Base-by-base conservation (phyloP, 1,140 invertebrate genomes). In the Dreissena polymorpha region DNA sequence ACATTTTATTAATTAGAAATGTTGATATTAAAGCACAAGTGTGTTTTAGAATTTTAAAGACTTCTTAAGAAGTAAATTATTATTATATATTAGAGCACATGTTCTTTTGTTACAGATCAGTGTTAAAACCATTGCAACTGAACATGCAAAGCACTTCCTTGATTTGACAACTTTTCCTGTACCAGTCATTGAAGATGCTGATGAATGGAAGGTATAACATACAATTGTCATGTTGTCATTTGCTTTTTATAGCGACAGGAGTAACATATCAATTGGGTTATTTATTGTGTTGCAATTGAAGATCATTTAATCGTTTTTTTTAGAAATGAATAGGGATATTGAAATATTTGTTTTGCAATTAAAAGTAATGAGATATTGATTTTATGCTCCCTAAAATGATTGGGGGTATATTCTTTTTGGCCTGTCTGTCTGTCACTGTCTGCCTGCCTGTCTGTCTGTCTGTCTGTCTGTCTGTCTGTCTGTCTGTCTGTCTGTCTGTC, bases 91-190 rank as follows among this genome's bases (percentile, higher is more conserved):
- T 25, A 27, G 13, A 14, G n/a, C n/a, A 21, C 21, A 21, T 1
- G 64, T 27, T 77, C 72, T 80, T 85, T 29, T 85, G 18, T 86
- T 88, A 51, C 84, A 92, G 87, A 77, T 95, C 50, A 93, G 96
- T 92, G 94, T 98, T 21, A 94, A 95, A 89, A 93, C 99, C 57
- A 94, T 99, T 14, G 93, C 96, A 0, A 99, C 99, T 1, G 95
- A 98, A 86, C 93, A 95, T 90, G 95, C 98, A 0, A 95, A 96
- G 84, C 97, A 99, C 93, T 99, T 99, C 91, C 95, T 98, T 83
- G 94, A 96, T 83, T 88, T 93, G 25, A 92, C 94, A 12, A 94
- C 96, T 39, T 80, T 98, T 55, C 93, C 95, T 60, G 93, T 94
- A n/a, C 88, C 94, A 87, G 91, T 98, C 23, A 95, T 95, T 68